phyloP scores from a whole-genome alignment of 2,888 invertebrate genomes.

The Cataglyphis rosenhaueri region DNA sequence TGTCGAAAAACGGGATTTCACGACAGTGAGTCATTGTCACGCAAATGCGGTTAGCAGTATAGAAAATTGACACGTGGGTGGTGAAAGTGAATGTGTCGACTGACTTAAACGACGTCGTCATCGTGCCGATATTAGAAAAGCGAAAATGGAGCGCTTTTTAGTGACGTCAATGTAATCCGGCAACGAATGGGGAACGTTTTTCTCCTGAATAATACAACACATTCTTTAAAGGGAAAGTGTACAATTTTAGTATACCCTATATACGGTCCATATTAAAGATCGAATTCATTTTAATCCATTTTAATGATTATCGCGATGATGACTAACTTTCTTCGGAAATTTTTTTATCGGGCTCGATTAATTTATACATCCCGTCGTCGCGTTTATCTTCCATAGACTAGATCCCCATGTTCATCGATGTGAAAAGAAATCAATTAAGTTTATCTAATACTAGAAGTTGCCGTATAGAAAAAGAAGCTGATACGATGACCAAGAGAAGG shows the following conservation, averaged over 20 bases:
- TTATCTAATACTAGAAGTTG: not conserved
- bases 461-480: not conserved
- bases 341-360: not conserved
- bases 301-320: not conserved
- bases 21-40: slow-evolving; percentile 72
- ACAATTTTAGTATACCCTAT: not conserved
- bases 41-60: slow-evolving; percentile 60
- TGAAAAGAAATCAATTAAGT: slow-evolving; percentile 10
- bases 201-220: not conserved
- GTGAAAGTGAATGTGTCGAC: slow-evolving; percentile 79
- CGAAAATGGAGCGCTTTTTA: slow-evolving; percentile 57
- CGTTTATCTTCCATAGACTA: not conserved
- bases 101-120: slow-evolving; percentile 70
- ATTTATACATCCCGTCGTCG: not conserved
- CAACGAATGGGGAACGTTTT: slow-evolving; percentile 8
- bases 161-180: slow-evolving; percentile 25
- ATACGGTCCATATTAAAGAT: not conserved
- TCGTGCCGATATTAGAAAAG: slow-evolving; percentile 51
- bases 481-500: not conserved
- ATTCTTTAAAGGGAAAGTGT: slow-evolving; percentile 19
- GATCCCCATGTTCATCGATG: not conserved
- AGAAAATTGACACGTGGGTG: slow-evolving; percentile 80
- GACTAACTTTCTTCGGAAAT: not conserved
- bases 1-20: slow-evolving; percentile 23
- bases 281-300: not conserved